A percentile compares a stretch with the other conserved stretches of the same genome.
Conservation (phyloP, 2,888 invertebrate genomes). For the Galeopsomyia nigrocyanea region DNA sequence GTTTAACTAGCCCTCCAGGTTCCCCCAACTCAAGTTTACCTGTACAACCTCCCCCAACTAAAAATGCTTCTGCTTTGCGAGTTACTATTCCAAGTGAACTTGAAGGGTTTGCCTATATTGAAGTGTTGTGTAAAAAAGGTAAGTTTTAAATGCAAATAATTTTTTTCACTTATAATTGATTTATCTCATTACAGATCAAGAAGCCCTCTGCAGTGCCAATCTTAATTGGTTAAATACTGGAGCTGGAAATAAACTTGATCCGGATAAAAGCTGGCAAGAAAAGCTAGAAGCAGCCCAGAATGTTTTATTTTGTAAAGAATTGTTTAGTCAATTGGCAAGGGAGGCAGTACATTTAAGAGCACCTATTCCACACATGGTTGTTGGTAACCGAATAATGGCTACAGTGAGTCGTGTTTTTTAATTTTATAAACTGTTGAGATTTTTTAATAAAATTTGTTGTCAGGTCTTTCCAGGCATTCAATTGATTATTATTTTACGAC, state of each 20-base stretch:
- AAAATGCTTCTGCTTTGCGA: constrained; percentile 79
- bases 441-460: too few species aligned
- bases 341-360: constrained; percentile 95
- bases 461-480: constrained; percentile 93
- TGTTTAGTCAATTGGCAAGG: constrained; percentile 93
- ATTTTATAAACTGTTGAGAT: too few species aligned
- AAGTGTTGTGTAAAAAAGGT: constrained; percentile 95
- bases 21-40: constrained; percentile 71
- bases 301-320: constrained; percentile 95
- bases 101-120: constrained; percentile 96
- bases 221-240: constrained; percentile 84
- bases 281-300: constrained; percentile 98
- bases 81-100: constrained; percentile 95
- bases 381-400: constrained; percentile 96
- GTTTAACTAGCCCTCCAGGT: constrained; percentile 71
- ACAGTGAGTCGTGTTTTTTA: too few species aligned
- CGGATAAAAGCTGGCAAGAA: constrained; percentile 93
- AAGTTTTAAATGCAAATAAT: constrained; percentile 36
- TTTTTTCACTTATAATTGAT: constrained; percentile 2
- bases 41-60: constrained; percentile 70
- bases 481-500: constrained; percentile 90
- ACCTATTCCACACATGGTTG: constrained; percentile 95
- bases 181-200: constrained; percentile 79
- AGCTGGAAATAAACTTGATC: constrained; percentile 76
- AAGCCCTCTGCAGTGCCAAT: constrained; percentile 88